A percentile compares a stretch with the other conserved stretches of the same genome.
Conservation (phyloP, 23 tunicate species). For the Ascidia mentula region DNA sequence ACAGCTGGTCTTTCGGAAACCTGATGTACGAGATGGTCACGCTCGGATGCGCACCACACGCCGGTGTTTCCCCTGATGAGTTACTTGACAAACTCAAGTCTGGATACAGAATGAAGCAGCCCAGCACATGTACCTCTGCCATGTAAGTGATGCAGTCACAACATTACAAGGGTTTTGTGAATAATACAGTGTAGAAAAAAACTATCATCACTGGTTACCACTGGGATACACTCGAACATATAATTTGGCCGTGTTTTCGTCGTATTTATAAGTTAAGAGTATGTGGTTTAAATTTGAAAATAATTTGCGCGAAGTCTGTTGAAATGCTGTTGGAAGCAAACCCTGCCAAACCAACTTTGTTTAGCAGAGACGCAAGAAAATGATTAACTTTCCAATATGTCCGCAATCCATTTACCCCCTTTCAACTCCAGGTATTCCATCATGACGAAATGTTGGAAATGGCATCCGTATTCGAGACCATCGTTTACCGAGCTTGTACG, state of each 20-base stretch:
- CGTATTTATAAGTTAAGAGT: too few relatives aligned
- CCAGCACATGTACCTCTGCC: constrained; percentile 57
- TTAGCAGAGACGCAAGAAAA: too few relatives aligned
- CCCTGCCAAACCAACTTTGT: too few relatives aligned
- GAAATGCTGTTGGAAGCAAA: too few relatives aligned
- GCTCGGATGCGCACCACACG: constrained; percentile 76
- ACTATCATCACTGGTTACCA: too few relatives aligned
- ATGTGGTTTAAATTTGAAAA: too few relatives aligned
- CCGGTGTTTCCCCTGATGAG: constrained; percentile 37
- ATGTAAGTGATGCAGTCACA: constrained; percentile 33
- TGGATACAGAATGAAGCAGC: constrained; percentile 73
- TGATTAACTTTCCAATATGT: too few relatives aligned
- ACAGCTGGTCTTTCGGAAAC: constrained; percentile 86
- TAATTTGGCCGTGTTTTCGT: too few relatives aligned
- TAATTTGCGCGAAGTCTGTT: too few relatives aligned
- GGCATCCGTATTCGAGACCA: constrained; percentile 81
- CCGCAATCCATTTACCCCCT: not conserved
- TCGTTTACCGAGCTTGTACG: constrained; percentile 25
- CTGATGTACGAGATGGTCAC: constrained; percentile 79
- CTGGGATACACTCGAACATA: too few relatives aligned
- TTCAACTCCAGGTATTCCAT: constrained; percentile 53
- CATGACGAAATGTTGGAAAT: constrained; percentile 81
- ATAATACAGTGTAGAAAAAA: too few relatives aligned
- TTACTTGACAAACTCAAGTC: constrained; percentile 45
- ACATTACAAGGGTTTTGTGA: not conserved